These are phyloP conservation scores for Hippocampus zosterae DNA, from an alignment of 2,113 vertebrate species.

Conservation along the genomic window DNA sequence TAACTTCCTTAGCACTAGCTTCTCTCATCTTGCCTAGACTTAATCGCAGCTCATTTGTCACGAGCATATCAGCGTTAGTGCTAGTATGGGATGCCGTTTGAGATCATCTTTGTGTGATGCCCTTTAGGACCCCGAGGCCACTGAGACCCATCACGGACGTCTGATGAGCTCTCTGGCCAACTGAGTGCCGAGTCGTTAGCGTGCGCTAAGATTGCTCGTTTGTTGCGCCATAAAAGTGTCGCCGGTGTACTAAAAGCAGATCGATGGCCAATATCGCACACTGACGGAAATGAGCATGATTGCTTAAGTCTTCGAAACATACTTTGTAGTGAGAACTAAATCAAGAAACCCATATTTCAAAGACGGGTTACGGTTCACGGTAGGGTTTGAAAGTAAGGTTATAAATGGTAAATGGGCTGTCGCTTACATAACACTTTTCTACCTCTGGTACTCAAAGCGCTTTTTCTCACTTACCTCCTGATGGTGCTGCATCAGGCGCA, in stretches of 20 bases:
- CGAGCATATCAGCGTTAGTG: not conserved
- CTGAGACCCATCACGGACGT: not conserved
- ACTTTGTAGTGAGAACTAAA: not conserved
- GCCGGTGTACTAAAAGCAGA: not conserved
- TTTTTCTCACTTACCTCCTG: too few relatives aligned
- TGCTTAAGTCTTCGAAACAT: not conserved
- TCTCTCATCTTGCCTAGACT: not conserved
- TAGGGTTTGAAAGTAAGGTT: not conserved
- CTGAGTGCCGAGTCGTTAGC: not conserved
- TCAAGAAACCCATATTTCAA: not conserved
- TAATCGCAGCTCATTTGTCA: not conserved
- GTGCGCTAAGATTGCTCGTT: constrained; percentile 9
- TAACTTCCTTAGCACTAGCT: not conserved
- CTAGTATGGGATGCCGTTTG: not conserved
- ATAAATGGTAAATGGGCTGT: too few relatives aligned
- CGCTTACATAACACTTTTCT: too few relatives aligned
- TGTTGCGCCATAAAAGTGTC: constrained; percentile 4
- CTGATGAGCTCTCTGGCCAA: not conserved
- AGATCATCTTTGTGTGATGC: not conserved
- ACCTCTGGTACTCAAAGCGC: too few relatives aligned
- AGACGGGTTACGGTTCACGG: not conserved
- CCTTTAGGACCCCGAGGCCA: not conserved
- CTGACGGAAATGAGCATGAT: not conserved
- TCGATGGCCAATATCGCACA: not conserved
- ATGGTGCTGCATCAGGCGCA: too few relatives aligned